phyloP scores from a whole-genome alignment of 2,113 vertebrate species.

The Sebastes schlegelii region DNA sequence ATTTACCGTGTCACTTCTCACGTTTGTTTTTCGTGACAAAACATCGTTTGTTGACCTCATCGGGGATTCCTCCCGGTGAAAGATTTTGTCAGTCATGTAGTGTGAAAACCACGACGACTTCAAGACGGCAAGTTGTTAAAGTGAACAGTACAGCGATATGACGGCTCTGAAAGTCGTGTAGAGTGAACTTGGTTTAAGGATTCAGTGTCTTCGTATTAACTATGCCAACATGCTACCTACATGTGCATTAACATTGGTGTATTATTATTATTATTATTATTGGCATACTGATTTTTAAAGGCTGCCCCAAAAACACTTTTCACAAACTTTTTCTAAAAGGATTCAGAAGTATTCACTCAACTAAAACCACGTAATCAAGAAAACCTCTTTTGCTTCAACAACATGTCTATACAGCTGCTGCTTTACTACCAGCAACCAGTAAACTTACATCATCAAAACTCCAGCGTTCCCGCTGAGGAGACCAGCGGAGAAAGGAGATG shows the following conservation, averaged over 20 bases:
- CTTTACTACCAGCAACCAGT: background rate
- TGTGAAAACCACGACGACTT: no score
- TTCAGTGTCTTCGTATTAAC: background rate
- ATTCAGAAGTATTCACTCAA: conserved; percentile 5
- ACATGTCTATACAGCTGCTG: background rate
- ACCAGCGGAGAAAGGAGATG: background rate
- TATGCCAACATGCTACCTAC: background rate
- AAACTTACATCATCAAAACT: conserved; percentile 84
- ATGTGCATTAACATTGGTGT: background rate
- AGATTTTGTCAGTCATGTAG: no score
- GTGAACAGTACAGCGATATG: no score
- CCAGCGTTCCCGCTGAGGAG: conserved; percentile 78
- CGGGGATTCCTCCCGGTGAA: no score
- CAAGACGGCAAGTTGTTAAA: no score
- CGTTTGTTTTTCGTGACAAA: no score
- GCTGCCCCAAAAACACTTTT: background rate
- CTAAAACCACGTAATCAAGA: background rate
- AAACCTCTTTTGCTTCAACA: background rate
- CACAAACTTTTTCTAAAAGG: conserved; percentile 43
- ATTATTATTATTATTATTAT: background rate
- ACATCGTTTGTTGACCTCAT: no score
- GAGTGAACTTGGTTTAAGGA: no score
- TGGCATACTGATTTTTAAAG: background rate
- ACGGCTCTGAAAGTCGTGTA: no score
- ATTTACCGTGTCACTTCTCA: no score